Conservation (phyloP, 2,113 vertebrate species). For the Siniperca knerii region DNA sequence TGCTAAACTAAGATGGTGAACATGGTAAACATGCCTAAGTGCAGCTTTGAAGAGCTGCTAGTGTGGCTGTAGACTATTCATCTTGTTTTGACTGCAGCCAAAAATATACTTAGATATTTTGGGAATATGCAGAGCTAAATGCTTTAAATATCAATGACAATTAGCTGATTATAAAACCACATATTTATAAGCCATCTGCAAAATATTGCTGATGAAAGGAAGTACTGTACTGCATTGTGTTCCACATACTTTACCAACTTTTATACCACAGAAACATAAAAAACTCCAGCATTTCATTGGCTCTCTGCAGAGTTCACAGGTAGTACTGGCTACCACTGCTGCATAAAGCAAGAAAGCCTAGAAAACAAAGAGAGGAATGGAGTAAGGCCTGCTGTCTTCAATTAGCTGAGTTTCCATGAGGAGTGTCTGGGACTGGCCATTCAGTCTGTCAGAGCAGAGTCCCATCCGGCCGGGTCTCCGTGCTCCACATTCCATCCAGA, state of each 20-base stretch:
- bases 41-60: no score
- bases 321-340: conserved; percentile 21
- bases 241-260: background rate
- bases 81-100: background rate
- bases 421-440: conserved; percentile 67
- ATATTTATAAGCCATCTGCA: background rate
- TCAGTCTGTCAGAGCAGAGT: conserved; percentile 68
- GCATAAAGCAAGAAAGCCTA: conserved; percentile 48
- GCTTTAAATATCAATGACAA: background rate
- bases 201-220: background rate
- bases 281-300: background rate
- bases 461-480: conserved; percentile 70
- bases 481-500: conserved; percentile 75
- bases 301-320: conserved; percentile 3
- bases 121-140: background rate
- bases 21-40: background rate
- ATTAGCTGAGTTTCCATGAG: conserved; percentile 78
- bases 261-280: background rate
- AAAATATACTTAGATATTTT: background rate
- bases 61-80: background rate
- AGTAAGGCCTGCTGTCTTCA: conserved; percentile 75
- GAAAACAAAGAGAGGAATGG: conserved; percentile 37
- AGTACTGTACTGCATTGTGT: background rate
- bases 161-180: background rate
- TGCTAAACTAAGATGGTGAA: background rate